Evolutionary conservation across 2,113 vertebrate species (phyloP), one percentile per base, ranked within the genome.

Genomic region (Strix uralensis): DNA sequence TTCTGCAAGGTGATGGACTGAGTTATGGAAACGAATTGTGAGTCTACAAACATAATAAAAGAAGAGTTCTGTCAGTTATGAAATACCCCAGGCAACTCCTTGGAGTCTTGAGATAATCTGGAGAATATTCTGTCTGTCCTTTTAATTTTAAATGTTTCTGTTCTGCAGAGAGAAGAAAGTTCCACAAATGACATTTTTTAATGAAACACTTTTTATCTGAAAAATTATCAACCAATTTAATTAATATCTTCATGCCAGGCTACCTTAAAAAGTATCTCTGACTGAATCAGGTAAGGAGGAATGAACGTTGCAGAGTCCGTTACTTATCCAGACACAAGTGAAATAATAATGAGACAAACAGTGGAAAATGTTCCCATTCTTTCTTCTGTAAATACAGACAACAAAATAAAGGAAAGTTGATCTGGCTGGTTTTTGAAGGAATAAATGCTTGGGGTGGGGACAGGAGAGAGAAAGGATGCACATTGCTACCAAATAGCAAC

Each of bases 121-220:
- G n/a, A 96, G 40, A 81, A 49, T 70, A 81, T 67, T 77, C 46
- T 81, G 9, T 52, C 36, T 78, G 77, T 91, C 63, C 34, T 84
- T 94, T 89, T 83, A 36, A 89, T 89, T 92, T 88, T 49, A 86
- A 66, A 86, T n/a, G 12, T 70, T 88, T 86, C 59, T 88, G 18
- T 86, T 83, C 63, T 89, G 26, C 14, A 58, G 49, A 78, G 32
- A 83, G 32, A 84, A 27, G 5, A 55, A 27, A 86, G 25, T 52
- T 86, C 30, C 22, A 59, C 46, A 83, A 83, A 77, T 77, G 2
- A 58, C 11, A 30, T 83, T 69, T 90, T 89, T 90, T 81, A 69
- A 86, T 86, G 23, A 88, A 94, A 77, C 6, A 36, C 2, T 54
- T 49, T 87, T 62, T 67, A 77, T 79, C 67, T 77, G 49, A 82